A percentile compares a stretch with the other conserved stretches of the same genome.
These are phyloP conservation scores for Oscheius sp. DNA, from an alignment of 2,888 invertebrate species.

Conservation along the genomic window DNA sequence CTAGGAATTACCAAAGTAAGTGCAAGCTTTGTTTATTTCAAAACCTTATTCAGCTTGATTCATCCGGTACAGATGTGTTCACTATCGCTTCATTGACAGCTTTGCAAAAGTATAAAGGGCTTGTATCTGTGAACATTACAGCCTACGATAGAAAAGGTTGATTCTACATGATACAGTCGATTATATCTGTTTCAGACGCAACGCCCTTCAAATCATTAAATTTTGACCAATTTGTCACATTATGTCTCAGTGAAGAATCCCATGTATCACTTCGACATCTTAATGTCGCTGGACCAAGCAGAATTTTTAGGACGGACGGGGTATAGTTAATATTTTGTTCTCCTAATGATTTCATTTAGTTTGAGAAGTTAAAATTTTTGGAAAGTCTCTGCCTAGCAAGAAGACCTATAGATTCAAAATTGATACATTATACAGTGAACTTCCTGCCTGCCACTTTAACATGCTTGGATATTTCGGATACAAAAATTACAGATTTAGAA, in stretches of 20 bases:
- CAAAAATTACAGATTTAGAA: constrained; percentile 50
- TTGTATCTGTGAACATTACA: constrained; percentile 21
- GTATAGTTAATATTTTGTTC: background rate
- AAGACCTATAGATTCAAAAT: constrained; percentile 28
- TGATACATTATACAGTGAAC: background rate
- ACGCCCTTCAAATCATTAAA: background rate
- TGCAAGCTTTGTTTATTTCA: background rate
- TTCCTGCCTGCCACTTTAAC: constrained; percentile 33
- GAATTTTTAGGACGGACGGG: background rate
- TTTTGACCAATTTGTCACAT: constrained; percentile 10
- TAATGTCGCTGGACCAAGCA: constrained; percentile 26
- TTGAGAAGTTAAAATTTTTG: constrained; percentile 11
- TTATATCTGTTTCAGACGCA: constrained; percentile 1
- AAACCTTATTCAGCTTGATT: too few species aligned
- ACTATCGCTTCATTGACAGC: background rate
- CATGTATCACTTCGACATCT: constrained; percentile 18
- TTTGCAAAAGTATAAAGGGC: constrained; percentile 18
- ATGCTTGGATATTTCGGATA: constrained; percentile 55
- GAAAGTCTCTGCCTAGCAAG: constrained; percentile 45
- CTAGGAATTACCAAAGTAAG: constrained; percentile 29
- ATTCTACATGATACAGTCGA: background rate
- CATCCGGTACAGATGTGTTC: constrained; percentile 4
- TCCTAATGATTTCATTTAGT: constrained; percentile 1
- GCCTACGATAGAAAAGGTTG: constrained; percentile 3
- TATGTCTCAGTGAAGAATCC: constrained; percentile 6